Conservation (phyloP, 2,797 vertebrate species). For the Sphenopsis melanotis region DNA sequence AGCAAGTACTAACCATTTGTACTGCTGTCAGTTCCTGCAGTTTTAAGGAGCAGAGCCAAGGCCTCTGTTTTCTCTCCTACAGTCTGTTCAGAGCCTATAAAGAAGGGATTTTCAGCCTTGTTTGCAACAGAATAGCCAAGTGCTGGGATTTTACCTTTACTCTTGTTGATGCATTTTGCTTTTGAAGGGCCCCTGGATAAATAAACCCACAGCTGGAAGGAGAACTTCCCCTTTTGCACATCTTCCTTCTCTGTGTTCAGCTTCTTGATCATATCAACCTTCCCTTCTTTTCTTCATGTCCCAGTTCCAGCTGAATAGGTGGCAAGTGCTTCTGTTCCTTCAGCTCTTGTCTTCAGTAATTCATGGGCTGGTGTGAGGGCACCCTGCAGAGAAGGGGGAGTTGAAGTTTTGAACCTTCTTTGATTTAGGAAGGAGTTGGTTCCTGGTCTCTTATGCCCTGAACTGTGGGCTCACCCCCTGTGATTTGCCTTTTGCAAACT, state of each 20-base stretch:
- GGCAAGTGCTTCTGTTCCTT: background rate
- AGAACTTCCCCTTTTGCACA: background rate
- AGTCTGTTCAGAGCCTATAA: background rate
- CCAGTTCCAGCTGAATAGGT: background rate
- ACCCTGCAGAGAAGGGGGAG: background rate
- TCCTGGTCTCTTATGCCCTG: rapidly evolving
- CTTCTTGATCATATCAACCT: background rate
- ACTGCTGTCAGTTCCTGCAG: background rate
- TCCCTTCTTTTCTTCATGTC: background rate
- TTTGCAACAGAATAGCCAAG: background rate
- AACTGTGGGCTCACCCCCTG: background rate
- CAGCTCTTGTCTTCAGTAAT: background rate
- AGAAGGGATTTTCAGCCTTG: background rate
- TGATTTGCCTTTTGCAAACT: background rate
- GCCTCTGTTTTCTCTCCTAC: background rate
- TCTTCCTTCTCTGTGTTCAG: background rate
- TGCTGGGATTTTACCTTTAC: background rate
- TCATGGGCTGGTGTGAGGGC: background rate
- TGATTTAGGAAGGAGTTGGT: background rate
- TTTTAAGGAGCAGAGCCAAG: background rate
- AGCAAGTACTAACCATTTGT: background rate
- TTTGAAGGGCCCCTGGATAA: background rate
- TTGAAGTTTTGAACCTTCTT: background rate
- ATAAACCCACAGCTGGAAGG: background rate
- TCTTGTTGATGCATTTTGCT: background rate